These are phyloP conservation scores for Thryonomys swinderianus DNA, from an alignment of 2,113 vertebrate species.

Conservation along the genomic window DNA sequence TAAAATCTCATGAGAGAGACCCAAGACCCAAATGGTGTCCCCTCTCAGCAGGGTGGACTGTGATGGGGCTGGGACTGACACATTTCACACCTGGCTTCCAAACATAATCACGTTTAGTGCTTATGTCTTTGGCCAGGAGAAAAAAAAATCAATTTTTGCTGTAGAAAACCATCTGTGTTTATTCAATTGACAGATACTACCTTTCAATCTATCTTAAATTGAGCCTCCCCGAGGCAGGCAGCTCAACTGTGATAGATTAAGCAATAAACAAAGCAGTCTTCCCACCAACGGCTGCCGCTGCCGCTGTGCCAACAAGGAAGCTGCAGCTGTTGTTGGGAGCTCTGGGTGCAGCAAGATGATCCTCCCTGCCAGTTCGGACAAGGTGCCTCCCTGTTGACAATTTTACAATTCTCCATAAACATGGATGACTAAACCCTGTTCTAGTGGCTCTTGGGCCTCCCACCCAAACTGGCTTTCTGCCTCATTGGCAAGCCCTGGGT, in stretches of 20 bases:
- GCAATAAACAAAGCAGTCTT: conserved; percentile 72
- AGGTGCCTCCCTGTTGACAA: neutral
- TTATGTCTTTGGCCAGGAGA: conserved; percentile 71
- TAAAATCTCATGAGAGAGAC: conserved; percentile 19
- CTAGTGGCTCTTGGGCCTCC: neutral
- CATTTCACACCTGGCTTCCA: conserved; percentile 77
- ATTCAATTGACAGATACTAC: conserved; percentile 79
- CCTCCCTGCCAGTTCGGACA: neutral
- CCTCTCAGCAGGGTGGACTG: conserved; percentile 11
- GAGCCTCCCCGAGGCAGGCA: conserved; percentile 77
- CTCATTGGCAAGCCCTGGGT: conserved; percentile 53
- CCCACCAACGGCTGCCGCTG: conserved; percentile 34
- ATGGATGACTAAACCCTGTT: neutral
- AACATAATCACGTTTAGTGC: conserved; percentile 76
- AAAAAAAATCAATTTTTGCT: conserved; percentile 73
- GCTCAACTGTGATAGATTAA: conserved; percentile 80
- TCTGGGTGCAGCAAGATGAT: neutral
- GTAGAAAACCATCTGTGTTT: conserved; percentile 79
- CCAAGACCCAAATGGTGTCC: neutral
- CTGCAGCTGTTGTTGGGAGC: neutral
- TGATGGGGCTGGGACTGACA: conserved; percentile 40
- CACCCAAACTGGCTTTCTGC: conserved; percentile 30
- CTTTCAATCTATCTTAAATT: conserved; percentile 78
- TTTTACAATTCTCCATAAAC: conserved; percentile 43
- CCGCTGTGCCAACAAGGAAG: conserved; percentile 37